A percentile compares a stretch with the other conserved stretches of the same genome.
Evolutionary conservation across 2,797 vertebrate species (phyloP).

Genomic region (Momotus momota): DNA sequence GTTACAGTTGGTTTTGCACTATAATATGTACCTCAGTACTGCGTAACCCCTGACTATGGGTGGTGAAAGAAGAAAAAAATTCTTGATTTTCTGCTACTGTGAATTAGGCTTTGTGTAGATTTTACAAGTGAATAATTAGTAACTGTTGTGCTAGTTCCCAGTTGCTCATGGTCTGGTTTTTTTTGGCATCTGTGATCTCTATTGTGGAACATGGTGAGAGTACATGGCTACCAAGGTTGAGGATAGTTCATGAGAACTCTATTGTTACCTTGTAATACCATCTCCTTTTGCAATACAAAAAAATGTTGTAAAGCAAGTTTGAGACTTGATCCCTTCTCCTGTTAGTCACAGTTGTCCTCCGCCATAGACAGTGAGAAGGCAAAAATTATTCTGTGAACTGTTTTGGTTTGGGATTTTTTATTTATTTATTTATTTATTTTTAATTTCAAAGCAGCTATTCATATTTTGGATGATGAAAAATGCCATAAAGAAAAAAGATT

Average conservation of each 20-base stretch:
- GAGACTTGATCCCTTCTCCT: neutral
- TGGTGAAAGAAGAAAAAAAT: neutral
- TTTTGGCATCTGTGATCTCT: neutral
- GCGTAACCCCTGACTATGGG: neutral
- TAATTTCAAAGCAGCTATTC: neutral
- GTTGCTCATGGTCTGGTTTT: neutral
- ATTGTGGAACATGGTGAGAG: neutral
- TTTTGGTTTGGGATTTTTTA: neutral
- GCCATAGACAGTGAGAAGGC: neutral
- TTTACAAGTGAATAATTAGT: slow-evolving; percentile 38
- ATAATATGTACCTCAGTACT: neutral
- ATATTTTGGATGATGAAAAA: neutral
- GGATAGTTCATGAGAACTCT: neutral
- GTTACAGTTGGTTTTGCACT: neutral
- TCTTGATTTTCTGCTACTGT: neutral
- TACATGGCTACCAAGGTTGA: neutral
- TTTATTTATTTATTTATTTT: too few species aligned
- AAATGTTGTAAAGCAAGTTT: neutral
- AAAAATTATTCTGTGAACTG: neutral
- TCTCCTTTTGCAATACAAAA: neutral
- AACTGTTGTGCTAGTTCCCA: neutral
- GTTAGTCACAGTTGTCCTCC: neutral
- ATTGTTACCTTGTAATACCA: neutral
- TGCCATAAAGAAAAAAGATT: neutral
- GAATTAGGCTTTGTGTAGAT: neutral